These are phyloP conservation scores for Carterocephalus palaemon DNA, from an alignment of 2,888 invertebrate genomes.

Conservation along the genomic window DNA sequence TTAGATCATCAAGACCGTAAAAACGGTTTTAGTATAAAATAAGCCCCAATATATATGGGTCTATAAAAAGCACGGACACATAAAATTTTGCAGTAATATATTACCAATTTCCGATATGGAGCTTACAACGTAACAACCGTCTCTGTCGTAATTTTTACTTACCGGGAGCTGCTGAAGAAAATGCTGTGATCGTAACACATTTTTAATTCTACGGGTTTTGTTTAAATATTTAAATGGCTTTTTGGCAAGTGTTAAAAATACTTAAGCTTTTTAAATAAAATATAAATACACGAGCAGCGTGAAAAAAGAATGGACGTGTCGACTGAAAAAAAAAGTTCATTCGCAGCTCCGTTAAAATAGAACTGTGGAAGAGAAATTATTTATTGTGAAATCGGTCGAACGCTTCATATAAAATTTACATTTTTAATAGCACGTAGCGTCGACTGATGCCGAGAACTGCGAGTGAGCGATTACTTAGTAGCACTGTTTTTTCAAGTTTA, in stretches of 20 bases:
- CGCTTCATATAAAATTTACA: slow-evolving; percentile 10
- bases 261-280: neutral
- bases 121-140: slow-evolving; percentile 37
- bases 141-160: slow-evolving; percentile 17
- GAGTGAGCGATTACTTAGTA: too few species aligned
- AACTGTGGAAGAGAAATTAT: slow-evolving; percentile 7
- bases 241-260: neutral
- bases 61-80: slow-evolving; percentile 65
- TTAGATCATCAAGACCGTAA: slow-evolving; percentile 62
- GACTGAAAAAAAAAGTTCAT: neutral
- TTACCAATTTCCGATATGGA: slow-evolving; percentile 59
- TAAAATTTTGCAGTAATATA: slow-evolving; percentile 62
- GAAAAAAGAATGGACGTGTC: neutral
- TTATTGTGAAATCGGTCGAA: slow-evolving; percentile 1
- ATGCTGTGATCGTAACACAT: slow-evolving; percentile 1
- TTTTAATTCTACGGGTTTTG: slow-evolving; percentile 8
- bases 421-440: slow-evolving; percentile 11
- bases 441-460: too few species aligned
- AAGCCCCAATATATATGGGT: slow-evolving; percentile 64
- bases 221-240: too few species aligned
- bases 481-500: too few species aligned
- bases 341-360: neutral
- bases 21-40: slow-evolving; percentile 61
- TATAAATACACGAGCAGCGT: neutral
- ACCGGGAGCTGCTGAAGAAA: slow-evolving; percentile 9